A percentile compares a stretch with the other conserved stretches of the same genome.
Conservation (phyloP, 2,888 invertebrate genomes). For the Plebejus anna region DNA sequence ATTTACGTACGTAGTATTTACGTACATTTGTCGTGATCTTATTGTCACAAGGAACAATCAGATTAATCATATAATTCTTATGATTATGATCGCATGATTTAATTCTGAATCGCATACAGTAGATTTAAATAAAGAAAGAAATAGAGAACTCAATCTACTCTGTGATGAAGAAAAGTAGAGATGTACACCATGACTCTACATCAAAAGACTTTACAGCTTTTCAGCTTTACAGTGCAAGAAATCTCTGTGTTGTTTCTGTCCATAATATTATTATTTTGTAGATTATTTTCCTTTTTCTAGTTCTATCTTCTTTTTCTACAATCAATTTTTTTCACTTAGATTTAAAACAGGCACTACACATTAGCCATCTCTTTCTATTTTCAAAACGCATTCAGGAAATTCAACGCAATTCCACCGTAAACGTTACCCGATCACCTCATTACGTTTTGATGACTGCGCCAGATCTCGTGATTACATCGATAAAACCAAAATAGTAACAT, state of each 20-base stretch:
- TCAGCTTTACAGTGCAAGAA: no score
- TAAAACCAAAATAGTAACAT: conserved; percentile 40
- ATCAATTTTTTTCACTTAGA: background rate
- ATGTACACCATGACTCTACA: no score
- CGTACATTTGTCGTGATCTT: conserved; percentile 4
- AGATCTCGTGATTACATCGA: conserved; percentile 39
- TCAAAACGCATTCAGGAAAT: conserved; percentile 8
- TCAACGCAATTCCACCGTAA: background rate
- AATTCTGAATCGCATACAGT: background rate
- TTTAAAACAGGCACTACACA: background rate
- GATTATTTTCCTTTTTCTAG: no score
- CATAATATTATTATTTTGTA: background rate
- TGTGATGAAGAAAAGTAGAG: no score
- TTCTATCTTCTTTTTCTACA: no score
- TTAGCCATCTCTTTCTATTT: background rate
- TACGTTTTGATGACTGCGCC: conserved; percentile 39
- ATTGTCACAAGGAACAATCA: background rate
- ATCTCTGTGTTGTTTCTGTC: no score
- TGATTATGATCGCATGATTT: background rate
- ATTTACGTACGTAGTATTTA: background rate
- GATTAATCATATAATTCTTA: background rate
- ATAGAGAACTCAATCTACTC: no score
- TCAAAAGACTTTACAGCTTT: no score
- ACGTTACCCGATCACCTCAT: conserved; percentile 30
- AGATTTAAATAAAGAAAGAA: no score